Evolutionary conservation across 2,113 vertebrate genomes (phyloP), one percentile per base, ranked within the genome.

Genomic region (Cranoglanis bouderius): DNA sequence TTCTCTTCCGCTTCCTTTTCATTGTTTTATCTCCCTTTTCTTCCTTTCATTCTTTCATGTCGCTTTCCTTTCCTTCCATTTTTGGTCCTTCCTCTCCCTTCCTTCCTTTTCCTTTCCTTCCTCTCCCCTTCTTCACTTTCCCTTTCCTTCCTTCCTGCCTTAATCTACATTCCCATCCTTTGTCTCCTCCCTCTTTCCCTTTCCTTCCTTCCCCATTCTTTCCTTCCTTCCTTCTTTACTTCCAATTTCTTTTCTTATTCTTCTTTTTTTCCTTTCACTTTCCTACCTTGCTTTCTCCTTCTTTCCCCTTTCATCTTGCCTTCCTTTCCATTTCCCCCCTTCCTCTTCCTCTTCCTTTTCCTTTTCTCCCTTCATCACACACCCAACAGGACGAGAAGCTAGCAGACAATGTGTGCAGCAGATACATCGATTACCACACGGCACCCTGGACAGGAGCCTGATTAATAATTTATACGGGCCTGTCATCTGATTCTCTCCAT

Each of bases 401-500:
- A 59, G 32, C n/a, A 57, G n/a, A 38, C n/a, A 24, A 5, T 2
- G 82, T 85, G 84, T 55, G 67, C 40, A 72, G 83, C 46, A 38
- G 70, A 18, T 16, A 74, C 72, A 89, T 51, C 40, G 85, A 89
- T 85, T 65, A 38, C 6, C 40, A n/a, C 59, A 9, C 21, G 24
- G 85, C 3, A 70, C 9, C 9, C 85, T 74, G 85, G 83, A 87
- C 75, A 70, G 81, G 80, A 87, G 46, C 16, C 2, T 85, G 86
- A 85, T 85, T 43, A 86, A 85, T 91, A 40, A 46, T 51, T 19
- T 77, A 75, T 18, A 40, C 8, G 24, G 53, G 29, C 35, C 70
- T 35, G 85, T 72, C 88, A 90, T 86, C 53, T 78, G 57, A 84
- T 84, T 78, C 75, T 59, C 59, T 6, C 78, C 46, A 35, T 88